phyloP scores from a whole-genome alignment of 2,888 invertebrate genomes.

The Drosophila austrosaltans region DNA sequence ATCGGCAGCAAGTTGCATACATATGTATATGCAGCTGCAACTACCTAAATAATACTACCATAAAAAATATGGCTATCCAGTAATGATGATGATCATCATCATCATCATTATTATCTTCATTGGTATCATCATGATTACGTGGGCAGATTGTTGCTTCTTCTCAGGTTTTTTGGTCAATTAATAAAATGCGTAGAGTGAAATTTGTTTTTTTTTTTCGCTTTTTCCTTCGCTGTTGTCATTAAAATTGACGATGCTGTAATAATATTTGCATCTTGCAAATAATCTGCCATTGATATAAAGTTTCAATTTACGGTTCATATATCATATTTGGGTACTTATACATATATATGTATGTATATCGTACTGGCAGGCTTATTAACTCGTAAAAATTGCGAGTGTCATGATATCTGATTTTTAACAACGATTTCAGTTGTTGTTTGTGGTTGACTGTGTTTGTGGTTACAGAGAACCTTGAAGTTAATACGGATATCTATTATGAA shows the following conservation, averaged over 20 bases:
- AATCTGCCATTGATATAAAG: slow-evolving; percentile 61
- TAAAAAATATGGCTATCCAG: not conserved
- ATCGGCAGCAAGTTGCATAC: slow-evolving; percentile 22
- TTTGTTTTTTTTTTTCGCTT: slow-evolving; percentile 42
- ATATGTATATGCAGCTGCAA: slow-evolving; percentile 22
- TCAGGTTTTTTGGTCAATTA: slow-evolving; percentile 60
- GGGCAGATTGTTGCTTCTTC: slow-evolving; percentile 12
- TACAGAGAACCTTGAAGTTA: slow-evolving; percentile 25
- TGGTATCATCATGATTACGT: not conserved
- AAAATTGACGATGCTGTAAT: slow-evolving; percentile 60
- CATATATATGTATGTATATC: not conserved
- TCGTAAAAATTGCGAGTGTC: slow-evolving; percentile 62
- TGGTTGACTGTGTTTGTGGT: slow-evolving; percentile 21
- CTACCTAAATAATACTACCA: slow-evolving; percentile 20
- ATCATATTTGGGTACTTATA: slow-evolving; percentile 66
- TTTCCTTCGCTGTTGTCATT: not conserved
- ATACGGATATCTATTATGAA: slow-evolving; percentile 5
- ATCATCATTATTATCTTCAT: not conserved
- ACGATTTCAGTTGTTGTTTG: slow-evolving; percentile 29
- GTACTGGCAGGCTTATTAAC: slow-evolving; percentile 63
- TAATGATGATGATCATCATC: not conserved
- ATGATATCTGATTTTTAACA: slow-evolving; percentile 42
- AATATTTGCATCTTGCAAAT: slow-evolving; percentile 68
- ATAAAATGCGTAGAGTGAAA: slow-evolving; percentile 55
- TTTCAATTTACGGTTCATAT: slow-evolving; percentile 76